Conservation (phyloP, 1,140 invertebrate species). For the Mya arenaria region DNA sequence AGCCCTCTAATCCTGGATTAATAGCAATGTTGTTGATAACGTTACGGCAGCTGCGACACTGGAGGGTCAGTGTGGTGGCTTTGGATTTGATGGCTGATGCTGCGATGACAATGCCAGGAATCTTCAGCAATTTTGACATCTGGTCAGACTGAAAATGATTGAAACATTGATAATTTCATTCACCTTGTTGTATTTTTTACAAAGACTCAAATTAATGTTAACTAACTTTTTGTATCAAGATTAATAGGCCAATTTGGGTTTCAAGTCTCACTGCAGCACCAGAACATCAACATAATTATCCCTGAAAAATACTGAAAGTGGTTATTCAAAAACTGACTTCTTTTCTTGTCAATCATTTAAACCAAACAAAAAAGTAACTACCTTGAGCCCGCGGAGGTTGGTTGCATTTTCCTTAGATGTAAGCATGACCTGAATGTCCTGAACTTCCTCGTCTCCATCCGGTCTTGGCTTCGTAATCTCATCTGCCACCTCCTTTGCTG, state of each 20-base stretch:
- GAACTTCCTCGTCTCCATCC: slow-evolving; percentile 93
- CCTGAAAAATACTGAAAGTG: too few species aligned
- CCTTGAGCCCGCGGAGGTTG: slow-evolving; percentile 93
- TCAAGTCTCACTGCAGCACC: too few species aligned
- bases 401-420: slow-evolving; percentile 92
- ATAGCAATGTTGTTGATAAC: slow-evolving; percentile 94
- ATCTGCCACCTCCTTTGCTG: slow-evolving; percentile 98
- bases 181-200: too few species aligned
- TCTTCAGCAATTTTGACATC: slow-evolving; percentile 96
- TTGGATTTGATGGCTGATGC: slow-evolving; percentile 97
- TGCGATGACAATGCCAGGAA: slow-evolving; percentile 97
- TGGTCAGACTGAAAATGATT: slow-evolving; percentile 90
- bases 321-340: too few species aligned
- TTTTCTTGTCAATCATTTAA: too few species aligned
- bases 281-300: too few species aligned
- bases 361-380: too few species aligned
- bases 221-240: too few species aligned
- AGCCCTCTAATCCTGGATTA: slow-evolving; percentile 98
- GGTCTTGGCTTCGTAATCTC: slow-evolving; percentile 95
- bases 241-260: too few species aligned
- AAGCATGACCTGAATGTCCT: slow-evolving; percentile 97
- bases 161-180: slow-evolving; percentile 84
- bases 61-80: slow-evolving; percentile 96
- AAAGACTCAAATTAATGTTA: too few species aligned
- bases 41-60: slow-evolving; percentile 96